Base-by-base conservation (phyloP, 2,113 vertebrate genomes). In the Triplophysa siluroides region DNA sequence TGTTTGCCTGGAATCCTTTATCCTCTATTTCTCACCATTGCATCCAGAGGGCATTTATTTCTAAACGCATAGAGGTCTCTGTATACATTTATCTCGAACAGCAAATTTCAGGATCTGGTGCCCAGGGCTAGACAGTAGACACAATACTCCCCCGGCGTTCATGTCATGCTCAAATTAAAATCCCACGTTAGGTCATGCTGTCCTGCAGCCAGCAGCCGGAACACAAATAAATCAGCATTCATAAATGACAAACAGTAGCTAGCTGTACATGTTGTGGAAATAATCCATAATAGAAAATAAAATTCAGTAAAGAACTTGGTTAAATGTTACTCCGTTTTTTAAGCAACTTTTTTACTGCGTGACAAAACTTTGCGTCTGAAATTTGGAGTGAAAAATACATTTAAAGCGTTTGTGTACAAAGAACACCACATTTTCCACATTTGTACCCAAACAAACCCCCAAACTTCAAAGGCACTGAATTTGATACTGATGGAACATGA, bases 21-120 rank as follows among this genome's bases (percentile, higher is more conserved):
- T 13, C 38, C 38, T 74, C 24, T 63, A 47, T 77, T 43, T 77
- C 14, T 45, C 74, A 76, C 29, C 75, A 52, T 77, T 52, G 45
- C 24, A 1, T 62, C 75, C 45, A 33, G 45, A 54, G 45, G 62
- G 11, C 61, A 77, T 77, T 29, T 76, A 54, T 76, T 64, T 52
- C 19, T 24, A 63, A 65, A 19, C 43, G 10, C 43, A 18, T 6
- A 54, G 19, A 21, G 13, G 45, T 77, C 61, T 65, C 24, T 0
- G 75, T n/a, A 76, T 43, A 77, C 75, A 54, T 47, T 83, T 56
- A 60, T 83, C 52, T 70, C 64, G 58, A 80, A 26, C 67, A 68
- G 10, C 10, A n/a, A 50, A 65, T 73, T 52, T 54, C 43, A 81
- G 16, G 41, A 64, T 7, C 38, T 26, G 43, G 10, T 61, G 72